phyloP scores from a whole-genome alignment of 2,888 invertebrate genomes.

The Apotomis turbidana region DNA sequence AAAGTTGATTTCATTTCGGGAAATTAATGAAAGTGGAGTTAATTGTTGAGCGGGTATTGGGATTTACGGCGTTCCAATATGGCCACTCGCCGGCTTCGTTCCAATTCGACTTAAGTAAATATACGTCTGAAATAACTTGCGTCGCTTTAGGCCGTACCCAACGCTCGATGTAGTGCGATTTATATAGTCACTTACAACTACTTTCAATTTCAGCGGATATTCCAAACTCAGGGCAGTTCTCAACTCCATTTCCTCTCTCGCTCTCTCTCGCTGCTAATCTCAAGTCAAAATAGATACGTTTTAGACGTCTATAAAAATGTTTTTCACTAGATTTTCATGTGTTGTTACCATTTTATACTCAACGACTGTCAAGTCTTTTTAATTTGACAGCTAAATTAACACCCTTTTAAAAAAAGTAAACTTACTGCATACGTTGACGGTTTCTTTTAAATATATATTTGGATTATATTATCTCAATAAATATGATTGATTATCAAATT shows the following conservation, averaged over 20 bases:
- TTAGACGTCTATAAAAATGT: neutral
- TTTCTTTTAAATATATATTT: no score
- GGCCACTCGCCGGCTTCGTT: constrained; percentile 11
- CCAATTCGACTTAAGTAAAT: neutral
- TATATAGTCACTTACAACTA: constrained; percentile 23
- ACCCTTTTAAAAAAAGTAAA: no score
- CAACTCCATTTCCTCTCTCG: constrained; percentile 4
- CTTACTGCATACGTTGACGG: no score
- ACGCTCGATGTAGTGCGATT: constrained; percentile 7
- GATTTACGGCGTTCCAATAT: constrained; percentile 55
- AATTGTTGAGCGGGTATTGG: constrained; percentile 57
- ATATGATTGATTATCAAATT: no score
- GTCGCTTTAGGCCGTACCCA: neutral
- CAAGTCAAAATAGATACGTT: neutral
- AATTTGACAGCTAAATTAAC: no score
- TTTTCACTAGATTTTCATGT: neutral
- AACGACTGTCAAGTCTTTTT: no score
- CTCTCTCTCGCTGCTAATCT: no score
- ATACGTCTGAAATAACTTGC: neutral
- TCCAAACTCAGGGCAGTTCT: constrained; percentile 3
- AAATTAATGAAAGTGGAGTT: constrained; percentile 64
- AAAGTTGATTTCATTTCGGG: constrained; percentile 70
- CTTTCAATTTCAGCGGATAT: constrained; percentile 14
- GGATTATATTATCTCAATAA: no score
- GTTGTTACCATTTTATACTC: no score